Evolutionary conservation across 2,888 invertebrate genomes (phyloP).

Genomic region (Parascotia fuliginaria): DNA sequence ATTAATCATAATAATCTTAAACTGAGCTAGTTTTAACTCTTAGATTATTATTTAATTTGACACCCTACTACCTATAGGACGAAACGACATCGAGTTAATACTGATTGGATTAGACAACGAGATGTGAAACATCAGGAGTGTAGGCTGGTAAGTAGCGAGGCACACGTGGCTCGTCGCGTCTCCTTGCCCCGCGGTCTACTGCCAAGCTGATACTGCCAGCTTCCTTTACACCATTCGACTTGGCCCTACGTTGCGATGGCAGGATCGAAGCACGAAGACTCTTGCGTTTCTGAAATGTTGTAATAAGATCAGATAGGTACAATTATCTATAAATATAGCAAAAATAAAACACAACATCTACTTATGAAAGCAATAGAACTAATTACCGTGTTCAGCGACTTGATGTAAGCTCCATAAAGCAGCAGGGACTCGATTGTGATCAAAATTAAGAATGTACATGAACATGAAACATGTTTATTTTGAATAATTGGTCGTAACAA

Average conservation of each 20-base stretch:
- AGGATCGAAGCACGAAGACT: constrained; percentile 92
- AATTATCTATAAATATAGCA: not conserved
- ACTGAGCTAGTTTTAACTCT: constrained; percentile 36
- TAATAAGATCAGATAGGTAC: constrained; percentile 11
- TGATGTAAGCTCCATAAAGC: constrained; percentile 59
- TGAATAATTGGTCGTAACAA: constrained; percentile 70
- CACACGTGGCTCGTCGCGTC: constrained; percentile 88
- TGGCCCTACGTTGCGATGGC: constrained; percentile 90
- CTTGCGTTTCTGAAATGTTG: constrained; percentile 91
- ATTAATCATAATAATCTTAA: constrained; percentile 17
- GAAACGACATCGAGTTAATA: constrained; percentile 34
- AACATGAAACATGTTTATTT: constrained; percentile 74
- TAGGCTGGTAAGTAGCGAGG: constrained; percentile 91
- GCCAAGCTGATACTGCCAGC: constrained; percentile 92
- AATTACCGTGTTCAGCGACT: constrained; percentile 58
- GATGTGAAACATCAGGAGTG: constrained; percentile 92
- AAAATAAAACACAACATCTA: constrained; percentile 29
- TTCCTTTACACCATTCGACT: constrained; percentile 92
- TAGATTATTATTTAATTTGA: constrained; percentile 19
- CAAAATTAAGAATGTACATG: constrained; percentile 70
- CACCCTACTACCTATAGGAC: constrained; percentile 39
- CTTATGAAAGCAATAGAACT: constrained; percentile 57
- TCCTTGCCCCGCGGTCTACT: constrained; percentile 89
- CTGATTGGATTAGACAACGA: constrained; percentile 86
- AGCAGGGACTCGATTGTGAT: constrained; percentile 62